phyloP scores from a whole-genome alignment of 1,140 invertebrate species.

The Teleopsis dalmanni region DNA sequence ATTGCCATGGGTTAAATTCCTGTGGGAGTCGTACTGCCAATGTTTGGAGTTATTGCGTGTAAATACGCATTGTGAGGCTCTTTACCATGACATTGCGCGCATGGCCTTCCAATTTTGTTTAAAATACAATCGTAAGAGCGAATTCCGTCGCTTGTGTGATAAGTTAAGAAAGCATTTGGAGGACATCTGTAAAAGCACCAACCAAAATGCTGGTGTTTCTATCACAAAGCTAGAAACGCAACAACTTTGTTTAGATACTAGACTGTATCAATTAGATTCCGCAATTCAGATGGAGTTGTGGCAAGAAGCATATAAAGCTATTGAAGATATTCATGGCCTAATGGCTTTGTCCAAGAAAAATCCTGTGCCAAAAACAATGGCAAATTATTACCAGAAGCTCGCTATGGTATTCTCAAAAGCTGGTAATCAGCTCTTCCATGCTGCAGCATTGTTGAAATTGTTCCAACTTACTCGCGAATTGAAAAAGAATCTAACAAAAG shows the following conservation, averaged over 20 bases:
- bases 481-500: conserved; percentile 91
- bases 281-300: conserved; percentile 99
- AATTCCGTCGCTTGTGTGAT: conserved; percentile 97
- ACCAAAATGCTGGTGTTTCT: conserved; percentile 67
- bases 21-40: conserved; percentile 99
- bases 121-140: conserved; percentile 96
- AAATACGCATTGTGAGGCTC: conserved; percentile 85
- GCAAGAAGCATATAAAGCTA: conserved; percentile 96
- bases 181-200: conserved; percentile 81
- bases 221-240: conserved; percentile 97
- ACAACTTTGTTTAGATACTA: conserved; percentile 93
- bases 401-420: conserved; percentile 99
- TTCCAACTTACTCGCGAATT: conserved; percentile 90
- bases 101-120: conserved; percentile 98
- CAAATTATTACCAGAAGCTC: conserved; percentile 95
- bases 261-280: conserved; percentile 81
- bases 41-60: conserved; percentile 94
- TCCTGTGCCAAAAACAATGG: conserved; percentile 95
- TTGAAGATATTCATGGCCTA: conserved; percentile 93
- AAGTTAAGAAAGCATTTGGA: conserved; percentile 90
- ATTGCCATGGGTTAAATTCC: conserved; percentile 98
- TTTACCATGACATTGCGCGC: conserved; percentile 95
- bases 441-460: conserved; percentile 88
- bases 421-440: conserved; percentile 96
- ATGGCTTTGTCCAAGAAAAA: conserved; percentile 95